Conservation (phyloP, 2,113 vertebrate genomes). For the Grallaria varia region DNA sequence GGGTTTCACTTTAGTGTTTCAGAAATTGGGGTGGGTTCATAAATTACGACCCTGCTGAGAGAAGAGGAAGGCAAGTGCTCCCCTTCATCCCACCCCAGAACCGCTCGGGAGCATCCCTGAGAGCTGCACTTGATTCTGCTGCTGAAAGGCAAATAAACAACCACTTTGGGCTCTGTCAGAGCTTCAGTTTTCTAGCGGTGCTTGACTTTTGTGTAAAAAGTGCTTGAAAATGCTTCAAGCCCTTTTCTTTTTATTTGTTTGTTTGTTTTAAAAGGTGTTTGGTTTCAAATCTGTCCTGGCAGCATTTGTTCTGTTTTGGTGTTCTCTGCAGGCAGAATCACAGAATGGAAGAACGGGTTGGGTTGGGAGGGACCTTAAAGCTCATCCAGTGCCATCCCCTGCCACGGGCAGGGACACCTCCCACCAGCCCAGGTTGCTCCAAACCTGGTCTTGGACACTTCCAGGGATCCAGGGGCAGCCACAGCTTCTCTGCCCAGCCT, state of each 20-base stretch:
- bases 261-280: neutral
- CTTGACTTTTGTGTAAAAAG: neutral
- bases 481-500: neutral
- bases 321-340: neutral
- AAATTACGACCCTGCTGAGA: neutral
- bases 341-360: neutral
- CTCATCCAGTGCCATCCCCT: neutral
- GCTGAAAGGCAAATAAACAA: neutral
- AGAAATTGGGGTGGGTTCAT: neutral
- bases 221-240: neutral
- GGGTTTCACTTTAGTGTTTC: neutral
- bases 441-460: neutral
- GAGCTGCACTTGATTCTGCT: neutral
- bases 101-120: neutral
- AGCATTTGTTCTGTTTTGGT: neutral
- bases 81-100: neutral
- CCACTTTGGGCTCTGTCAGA: neutral
- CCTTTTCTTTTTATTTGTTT: neutral
- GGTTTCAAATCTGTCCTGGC: neutral
- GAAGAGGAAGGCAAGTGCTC: neutral
- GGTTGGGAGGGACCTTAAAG: neutral
- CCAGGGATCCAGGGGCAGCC: neutral
- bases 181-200: neutral
- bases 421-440: neutral
- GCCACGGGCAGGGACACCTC: neutral